Base-by-base conservation (phyloP, 2,888 invertebrate species). In the Drosophila leonis region DNA sequence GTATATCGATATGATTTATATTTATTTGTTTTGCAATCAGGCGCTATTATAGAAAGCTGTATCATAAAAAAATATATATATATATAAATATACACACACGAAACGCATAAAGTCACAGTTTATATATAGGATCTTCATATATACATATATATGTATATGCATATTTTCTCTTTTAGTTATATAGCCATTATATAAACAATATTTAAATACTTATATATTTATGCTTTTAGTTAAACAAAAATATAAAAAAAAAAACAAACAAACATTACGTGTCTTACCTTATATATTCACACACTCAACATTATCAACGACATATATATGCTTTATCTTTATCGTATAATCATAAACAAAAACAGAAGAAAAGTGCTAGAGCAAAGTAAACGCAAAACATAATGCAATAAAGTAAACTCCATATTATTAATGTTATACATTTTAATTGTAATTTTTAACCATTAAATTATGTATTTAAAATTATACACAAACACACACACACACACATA, bases 241-340 rank as follows among this genome's bases (percentile, higher is more conserved):
- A 52, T 24, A 18, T 18, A 20, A 41, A 8, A 41, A 20, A 41
- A 35, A 49, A 52, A 51, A n/a, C n/a, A n/a, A 52, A 52, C 35
- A 56, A 76, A 80, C 68, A 64, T 82, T 75, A 69, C 44, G 78
- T 86, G 84, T 86, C 82, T 83, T 87, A 83, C 57, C 63, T 69
- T 72, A 69, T 72, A 66, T 70, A 75, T 52, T 70, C 68, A 79
- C 71, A 72, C 75, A 72, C 76, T 75, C 74, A 80, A 83, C 90
- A 81, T 81, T 79, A 86, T 83, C 83, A 89, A 82, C 82, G 81
- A 86, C 80, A 79, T 83, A 73, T 83, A 76, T 85, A 77, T 82
- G 83, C 82, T 83, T 86, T 79, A 83, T 83, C 69, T 65, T 55
- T 65, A 73, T 75, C 64, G 61, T 61, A 46, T 75, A 76, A 65